A percentile compares a stretch with the other conserved stretches of the same genome.
phyloP scores from a whole-genome alignment of 2,797 vertebrate genomes.

The Novumbra hubbsi region DNA sequence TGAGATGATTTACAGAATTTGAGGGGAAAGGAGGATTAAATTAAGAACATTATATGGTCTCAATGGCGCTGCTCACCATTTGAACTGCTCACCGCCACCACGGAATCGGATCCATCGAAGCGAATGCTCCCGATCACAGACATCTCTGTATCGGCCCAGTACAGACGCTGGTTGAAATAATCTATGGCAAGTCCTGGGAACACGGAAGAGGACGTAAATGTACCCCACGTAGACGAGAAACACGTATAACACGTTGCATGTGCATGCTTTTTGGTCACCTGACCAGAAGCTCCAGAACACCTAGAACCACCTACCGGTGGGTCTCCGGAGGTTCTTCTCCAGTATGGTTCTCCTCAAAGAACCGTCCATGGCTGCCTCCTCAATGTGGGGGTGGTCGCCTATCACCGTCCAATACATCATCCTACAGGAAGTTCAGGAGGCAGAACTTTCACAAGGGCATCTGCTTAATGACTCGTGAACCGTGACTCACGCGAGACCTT shows the following conservation, averaged over 20 bases:
- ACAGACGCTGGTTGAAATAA: constrained; percentile 81
- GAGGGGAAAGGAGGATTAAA: neutral
- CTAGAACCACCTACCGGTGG: constrained; percentile 74
- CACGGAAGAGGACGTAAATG: neutral
- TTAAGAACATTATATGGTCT: no score
- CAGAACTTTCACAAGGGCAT: neutral
- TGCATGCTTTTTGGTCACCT: neutral
- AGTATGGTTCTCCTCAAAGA: constrained; percentile 80
- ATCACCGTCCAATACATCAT: constrained; percentile 91
- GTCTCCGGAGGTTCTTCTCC: constrained; percentile 83
- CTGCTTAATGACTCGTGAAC: neutral
- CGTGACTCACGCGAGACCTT: constrained; percentile 35
- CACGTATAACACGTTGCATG: neutral
- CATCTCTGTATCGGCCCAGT: constrained; percentile 86
- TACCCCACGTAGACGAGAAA: neutral
- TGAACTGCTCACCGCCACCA: constrained; percentile 73
- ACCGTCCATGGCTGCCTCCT: constrained; percentile 86
- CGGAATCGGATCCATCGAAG: constrained; percentile 77
- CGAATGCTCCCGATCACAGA: constrained; percentile 82
- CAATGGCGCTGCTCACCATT: constrained; percentile 67
- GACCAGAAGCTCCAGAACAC: neutral
- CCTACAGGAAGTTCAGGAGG: constrained; percentile 32
- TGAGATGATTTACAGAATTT: neutral
- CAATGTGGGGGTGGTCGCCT: constrained; percentile 83
- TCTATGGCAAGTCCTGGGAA: constrained; percentile 81